These are phyloP conservation scores for Rhinoderma darwinii DNA, from an alignment of 2,113 vertebrate genomes.

Conservation along the genomic window DNA sequence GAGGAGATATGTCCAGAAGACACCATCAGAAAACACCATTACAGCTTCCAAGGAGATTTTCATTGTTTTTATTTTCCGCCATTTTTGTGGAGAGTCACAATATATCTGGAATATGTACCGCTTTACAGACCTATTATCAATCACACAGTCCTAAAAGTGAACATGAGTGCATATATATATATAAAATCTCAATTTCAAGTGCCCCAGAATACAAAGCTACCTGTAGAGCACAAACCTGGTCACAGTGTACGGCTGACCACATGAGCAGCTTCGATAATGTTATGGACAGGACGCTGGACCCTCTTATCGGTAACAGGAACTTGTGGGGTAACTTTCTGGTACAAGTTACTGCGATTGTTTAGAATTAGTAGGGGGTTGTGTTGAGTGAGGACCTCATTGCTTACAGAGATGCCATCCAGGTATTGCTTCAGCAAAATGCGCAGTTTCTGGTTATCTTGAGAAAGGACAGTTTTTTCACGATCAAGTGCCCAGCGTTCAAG, in stretches of 20 bases:
- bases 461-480: constrained; percentile 62
- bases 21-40: background rate
- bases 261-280: constrained; percentile 64
- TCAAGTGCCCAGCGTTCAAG: constrained; percentile 77
- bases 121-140: background rate
- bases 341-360: constrained; percentile 60
- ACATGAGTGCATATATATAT: background rate
- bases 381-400: constrained; percentile 67
- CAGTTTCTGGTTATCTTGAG: constrained; percentile 71
- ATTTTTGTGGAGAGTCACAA: background rate
- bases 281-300: background rate
- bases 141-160: background rate
- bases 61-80: background rate
- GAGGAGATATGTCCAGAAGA: too few relatives aligned
- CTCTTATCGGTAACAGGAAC: constrained; percentile 23
- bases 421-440: constrained; percentile 74
- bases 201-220: background rate
- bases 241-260: constrained; percentile 64
- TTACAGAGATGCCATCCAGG: constrained; percentile 73
- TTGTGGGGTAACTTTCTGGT: background rate
- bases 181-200: background rate
- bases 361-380: constrained; percentile 67
- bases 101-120: background rate
- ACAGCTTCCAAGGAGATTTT: background rate
- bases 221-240: background rate